These are phyloP conservation scores for Trachelus troglodyta DNA, from an alignment of 2,888 invertebrate genomes.

Conservation along the genomic window DNA sequence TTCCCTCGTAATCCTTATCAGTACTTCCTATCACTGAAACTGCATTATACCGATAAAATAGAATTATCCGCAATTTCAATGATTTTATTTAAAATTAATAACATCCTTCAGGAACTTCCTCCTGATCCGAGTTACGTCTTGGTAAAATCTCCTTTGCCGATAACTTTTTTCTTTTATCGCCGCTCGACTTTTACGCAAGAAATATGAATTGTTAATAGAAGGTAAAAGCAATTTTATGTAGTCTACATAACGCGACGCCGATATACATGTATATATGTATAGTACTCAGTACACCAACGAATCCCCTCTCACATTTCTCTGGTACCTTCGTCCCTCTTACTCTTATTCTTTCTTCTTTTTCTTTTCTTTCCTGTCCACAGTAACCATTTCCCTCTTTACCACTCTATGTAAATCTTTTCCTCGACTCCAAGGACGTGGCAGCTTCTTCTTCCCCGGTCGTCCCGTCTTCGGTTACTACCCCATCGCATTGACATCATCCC, in stretches of 20 bases:
- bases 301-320: slow-evolving; percentile 21
- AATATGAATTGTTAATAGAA: slow-evolving; percentile 65
- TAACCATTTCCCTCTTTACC: slow-evolving; percentile 20
- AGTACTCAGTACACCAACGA: slow-evolving; percentile 34
- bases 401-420: slow-evolving; percentile 53
- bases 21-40: too few species aligned
- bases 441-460: slow-evolving; percentile 21
- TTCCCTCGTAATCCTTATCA: too few species aligned
- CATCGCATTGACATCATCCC: slow-evolving; percentile 12
- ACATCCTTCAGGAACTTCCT: too few species aligned
- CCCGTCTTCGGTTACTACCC: too few species aligned
- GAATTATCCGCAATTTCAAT: too few species aligned
- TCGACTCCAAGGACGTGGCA: slow-evolving; percentile 12
- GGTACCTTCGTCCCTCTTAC: slow-evolving; percentile 14
- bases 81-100: too few species aligned
- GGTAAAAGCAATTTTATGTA: slow-evolving; percentile 65
- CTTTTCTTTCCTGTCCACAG: slow-evolving; percentile 6
- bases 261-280: slow-evolving; percentile 40
- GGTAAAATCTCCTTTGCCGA: slow-evolving; percentile 32
- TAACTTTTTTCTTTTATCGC: slow-evolving; percentile 54
- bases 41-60: too few species aligned
- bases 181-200: slow-evolving; percentile 55
- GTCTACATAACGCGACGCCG: slow-evolving; percentile 57
- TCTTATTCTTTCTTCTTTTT: slow-evolving; percentile 17
- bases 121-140: too few species aligned